Conservation (phyloP, 2,797 vertebrate species). For the Mareca penelope region DNA sequence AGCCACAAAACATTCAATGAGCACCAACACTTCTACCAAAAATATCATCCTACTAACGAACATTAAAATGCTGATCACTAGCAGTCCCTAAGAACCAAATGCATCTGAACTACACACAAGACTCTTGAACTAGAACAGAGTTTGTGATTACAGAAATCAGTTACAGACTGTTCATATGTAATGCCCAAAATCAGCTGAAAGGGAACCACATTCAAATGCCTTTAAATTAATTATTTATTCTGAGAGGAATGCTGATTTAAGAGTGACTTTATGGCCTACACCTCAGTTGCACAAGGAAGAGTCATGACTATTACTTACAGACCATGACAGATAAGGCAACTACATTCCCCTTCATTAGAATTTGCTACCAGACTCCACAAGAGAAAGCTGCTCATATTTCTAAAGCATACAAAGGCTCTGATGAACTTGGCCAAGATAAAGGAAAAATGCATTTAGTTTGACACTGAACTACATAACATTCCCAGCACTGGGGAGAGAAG, state of each 20-base stretch:
- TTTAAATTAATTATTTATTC: background rate
- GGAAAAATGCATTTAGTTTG: background rate
- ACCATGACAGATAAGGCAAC: background rate
- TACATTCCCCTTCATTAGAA: background rate
- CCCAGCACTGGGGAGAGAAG: background rate
- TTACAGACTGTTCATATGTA: background rate
- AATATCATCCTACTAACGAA: background rate
- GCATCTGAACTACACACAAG: background rate
- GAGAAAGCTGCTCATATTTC: background rate
- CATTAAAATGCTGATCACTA: background rate
- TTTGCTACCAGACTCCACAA: background rate
- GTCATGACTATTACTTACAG: background rate
- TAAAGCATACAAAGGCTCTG: background rate
- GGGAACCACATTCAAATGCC: background rate
- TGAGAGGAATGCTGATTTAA: no score
- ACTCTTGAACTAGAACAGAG: background rate
- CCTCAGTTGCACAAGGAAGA: background rate
- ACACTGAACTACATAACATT: background rate
- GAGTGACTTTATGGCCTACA: background rate
- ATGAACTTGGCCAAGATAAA: background rate
- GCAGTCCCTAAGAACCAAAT: background rate
- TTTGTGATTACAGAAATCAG: background rate
- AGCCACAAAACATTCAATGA: conserved; percentile 29
- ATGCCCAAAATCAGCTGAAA: background rate
- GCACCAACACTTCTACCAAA: background rate